Evolutionary conservation across 2,797 vertebrate genomes (phyloP), one percentile per base, ranked within the genome.

Genomic region (Myiotriccus ornatus): DNA sequence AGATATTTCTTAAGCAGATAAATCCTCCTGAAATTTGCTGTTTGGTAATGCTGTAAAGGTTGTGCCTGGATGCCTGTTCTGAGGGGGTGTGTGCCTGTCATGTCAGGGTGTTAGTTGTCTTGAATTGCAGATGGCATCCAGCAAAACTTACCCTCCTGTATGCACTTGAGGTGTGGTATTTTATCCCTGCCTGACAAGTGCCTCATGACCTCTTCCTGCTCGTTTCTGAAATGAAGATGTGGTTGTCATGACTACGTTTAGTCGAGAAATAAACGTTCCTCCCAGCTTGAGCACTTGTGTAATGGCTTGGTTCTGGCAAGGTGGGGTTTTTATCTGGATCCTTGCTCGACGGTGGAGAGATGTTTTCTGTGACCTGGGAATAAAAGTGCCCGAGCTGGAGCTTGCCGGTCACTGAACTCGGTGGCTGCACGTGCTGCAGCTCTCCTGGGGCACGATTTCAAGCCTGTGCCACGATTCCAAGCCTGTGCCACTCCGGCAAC

Each of bases 371-470:
- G 76, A 7, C n/a, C 37, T 0, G 11, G 47, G 43, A 62, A 1
- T 6, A 34, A 44, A 35, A 41, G 64, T 17, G 60, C n/a, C 64
- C 24, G 1, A 6, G 59, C 70, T 34, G 41, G 47, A 47, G n/a
- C 68, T 34, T 43, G 35, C 44, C 2, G n/a, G 20, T 43, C 0
- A 0, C 75, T 8, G 81, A 18, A 10, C 0, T 0, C 0, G 0
- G 13, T 2, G n/a, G 30, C 49, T 6, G 41, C 16, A 23, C 0
- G 4, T 5, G 5, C 53, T 8, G 12, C 1, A 5, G 24, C 23
- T 75, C n/a, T 56, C 21, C 56, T 7, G 64, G 41, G 73, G 18
- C 50, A 10, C 0, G 0, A 7, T 15, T 28, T 28, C 1, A 1
- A 57, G 7, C 18, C 1, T 0, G 39, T 39, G n/a, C n/a, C 49